Base-by-base conservation (phyloP, 1,140 invertebrate genomes). In the Paracyclopina nana region DNA sequence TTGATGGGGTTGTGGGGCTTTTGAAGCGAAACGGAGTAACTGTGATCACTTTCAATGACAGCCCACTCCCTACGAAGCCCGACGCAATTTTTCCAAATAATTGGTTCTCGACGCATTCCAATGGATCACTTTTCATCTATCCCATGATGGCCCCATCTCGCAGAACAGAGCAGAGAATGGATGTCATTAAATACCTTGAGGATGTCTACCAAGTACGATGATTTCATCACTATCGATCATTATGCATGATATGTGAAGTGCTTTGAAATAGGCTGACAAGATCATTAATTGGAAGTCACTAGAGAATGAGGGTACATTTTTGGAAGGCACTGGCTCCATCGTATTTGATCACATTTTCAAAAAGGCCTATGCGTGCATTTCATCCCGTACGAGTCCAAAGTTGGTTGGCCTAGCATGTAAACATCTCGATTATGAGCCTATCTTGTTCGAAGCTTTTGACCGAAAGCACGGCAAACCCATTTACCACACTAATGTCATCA, bases 1-100 rank as follows among this genome's bases (percentile, higher is more conserved):
- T 38, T 38, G 34, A 38, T 38, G n/a, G 20, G 34, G 34, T 38
- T n/a, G 34, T 38, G 34, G 20, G 9, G 34, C 34, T n/a, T 38
- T 38, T 38, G 5, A 2, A 20, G 4, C n/a, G 20, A 20, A 20
- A 16, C 2, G 34, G 34, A n/a, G 20, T 38, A 5, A 3, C 3
- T 2, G 34, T 38, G 34, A 38, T 16, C 5, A 20, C 20, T n/a
- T 38, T 38, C 8, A 20, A 38, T n/a, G 34, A 38, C 20, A 38
- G 20, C 8, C n/a, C 14, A 9, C n/a, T 16, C 20, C 34, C 34
- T 8, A 38, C 20, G 14, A 38, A 38, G 34, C 34, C 34, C 3
- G 34, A 38, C 20, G 34, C 34, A n/a, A 38, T 38, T 20, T 38
- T 38, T 38, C 34, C 34, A 3, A 38, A 38, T 20, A 38, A 38